Base-by-base conservation (phyloP, 2,797 vertebrate species). In the Luscinia luscinia region DNA sequence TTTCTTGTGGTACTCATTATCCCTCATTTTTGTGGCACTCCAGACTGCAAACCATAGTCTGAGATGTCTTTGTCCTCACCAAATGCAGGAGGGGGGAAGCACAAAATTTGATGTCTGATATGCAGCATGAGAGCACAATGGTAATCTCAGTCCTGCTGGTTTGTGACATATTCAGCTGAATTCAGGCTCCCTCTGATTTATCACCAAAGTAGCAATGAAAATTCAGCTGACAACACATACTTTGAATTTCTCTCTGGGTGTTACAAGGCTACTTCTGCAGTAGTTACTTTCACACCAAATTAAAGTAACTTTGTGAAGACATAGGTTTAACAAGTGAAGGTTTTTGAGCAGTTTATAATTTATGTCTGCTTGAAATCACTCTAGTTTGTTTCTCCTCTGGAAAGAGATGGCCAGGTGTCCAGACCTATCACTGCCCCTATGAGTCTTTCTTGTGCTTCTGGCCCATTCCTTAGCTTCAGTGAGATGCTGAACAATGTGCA, bases 121-220 rank as follows among this genome's bases (percentile, higher is more conserved):
- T 38, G 38, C 38, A 38, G 38, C 38, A 38, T 70, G 61, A 77
- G 64, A 75, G 19, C 58, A 46, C 49, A 78, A 22, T 76, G 38
- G n/a, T 89, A 77, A 52, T 70, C 64, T 91, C 68, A 52, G 51
- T 86, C 90, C 69, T 95, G 62, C 73, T 74, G 69, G n/a, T 90
- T 81, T 92, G 77, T 81, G 27, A 27, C 46, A 43, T 32, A n/a
- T 36, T 66, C 66, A 93, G 49, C 61, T 83, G 73, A 77, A 77
- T 15, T 81, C 1, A 12, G 55, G 27, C 55, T 82, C 57, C 52
- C 52, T 76, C 48, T 84, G 79, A 93, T 95, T 95, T 89, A 93
- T 91, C 63, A 87, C 63, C 55, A 68, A 82, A 94, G 41, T 15
- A 75, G 49, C 54, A 81, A 69, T 32, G 45, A 93, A 93, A 95